A percentile compares a stretch with the other conserved stretches of the same genome.
phyloP scores from a whole-genome alignment of 2,888 invertebrate species.

The Allophyes oxyacanthae region DNA sequence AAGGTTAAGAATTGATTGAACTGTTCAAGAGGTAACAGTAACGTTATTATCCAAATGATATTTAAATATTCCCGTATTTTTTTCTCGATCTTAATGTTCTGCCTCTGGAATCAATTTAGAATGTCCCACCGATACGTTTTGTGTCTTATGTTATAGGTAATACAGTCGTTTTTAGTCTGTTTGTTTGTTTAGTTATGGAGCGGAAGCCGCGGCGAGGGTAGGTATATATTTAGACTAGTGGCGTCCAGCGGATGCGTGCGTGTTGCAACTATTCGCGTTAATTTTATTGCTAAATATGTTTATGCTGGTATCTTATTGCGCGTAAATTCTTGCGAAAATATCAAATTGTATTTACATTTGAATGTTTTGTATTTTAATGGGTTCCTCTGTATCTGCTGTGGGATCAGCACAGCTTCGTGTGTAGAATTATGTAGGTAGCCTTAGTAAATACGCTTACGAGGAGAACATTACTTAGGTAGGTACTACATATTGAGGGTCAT shows the following conservation, averaged over 20 bases:
- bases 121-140: slow-evolving; percentile 13
- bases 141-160: not conserved
- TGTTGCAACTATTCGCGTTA: slow-evolving; percentile 56
- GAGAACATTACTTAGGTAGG: slow-evolving; percentile 2
- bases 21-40: slow-evolving; percentile 30
- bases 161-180: slow-evolving; percentile 37
- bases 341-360: slow-evolving; percentile 44
- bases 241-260: slow-evolving; percentile 54
- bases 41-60: slow-evolving; percentile 53
- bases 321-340: slow-evolving; percentile 53
- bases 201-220: slow-evolving; percentile 57
- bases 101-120: slow-evolving; percentile 47
- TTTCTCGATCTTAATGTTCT: slow-evolving; percentile 44
- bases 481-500: not conserved
- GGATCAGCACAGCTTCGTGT: not conserved
- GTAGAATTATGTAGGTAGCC: not conserved
- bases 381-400: slow-evolving; percentile 21
- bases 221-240: slow-evolving; percentile 58
- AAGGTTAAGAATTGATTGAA: slow-evolving; percentile 26
- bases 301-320: slow-evolving; percentile 39
- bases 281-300: slow-evolving; percentile 56
- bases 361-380: slow-evolving; percentile 26
- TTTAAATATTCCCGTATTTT: slow-evolving; percentile 50
- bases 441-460: not conserved
- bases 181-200: slow-evolving; percentile 35